These are phyloP conservation scores for Notodonta dromedarius DNA, from an alignment of 2,888 invertebrate species.

Conservation along the genomic window DNA sequence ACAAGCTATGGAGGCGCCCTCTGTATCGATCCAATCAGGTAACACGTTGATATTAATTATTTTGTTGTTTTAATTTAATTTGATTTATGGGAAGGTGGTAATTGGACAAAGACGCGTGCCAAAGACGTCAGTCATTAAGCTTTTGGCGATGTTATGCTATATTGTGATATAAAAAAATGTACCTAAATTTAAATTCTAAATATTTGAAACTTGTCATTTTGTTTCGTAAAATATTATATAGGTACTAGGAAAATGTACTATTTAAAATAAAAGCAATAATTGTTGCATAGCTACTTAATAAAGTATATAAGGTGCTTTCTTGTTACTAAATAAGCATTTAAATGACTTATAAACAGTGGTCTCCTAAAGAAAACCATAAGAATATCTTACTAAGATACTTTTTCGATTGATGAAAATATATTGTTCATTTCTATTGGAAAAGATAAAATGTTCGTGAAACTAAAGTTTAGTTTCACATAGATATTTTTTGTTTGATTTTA, in stretches of 20 bases:
- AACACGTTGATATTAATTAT: not conserved
- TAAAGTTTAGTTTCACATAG: too few species aligned
- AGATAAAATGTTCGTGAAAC: too few species aligned
- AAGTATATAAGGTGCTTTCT: too few species aligned
- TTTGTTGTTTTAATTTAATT: not conserved
- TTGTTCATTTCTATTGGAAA: too few species aligned
- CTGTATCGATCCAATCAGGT: not conserved
- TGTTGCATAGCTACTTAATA: conserved; percentile 2
- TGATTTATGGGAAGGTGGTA: conserved; percentile 1
- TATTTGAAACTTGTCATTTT: conserved; percentile 14
- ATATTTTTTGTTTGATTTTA: too few species aligned
- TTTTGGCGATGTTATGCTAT: conserved; percentile 41
- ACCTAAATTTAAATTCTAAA: conserved; percentile 41
- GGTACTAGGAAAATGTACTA: conserved; percentile 32
- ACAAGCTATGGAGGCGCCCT: conserved; percentile 1
- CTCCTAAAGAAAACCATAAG: too few species aligned
- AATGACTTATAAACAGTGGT: too few species aligned
- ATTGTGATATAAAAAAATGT: conserved; percentile 49
- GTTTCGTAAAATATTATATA: conserved; percentile 18
- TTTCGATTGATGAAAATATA: too few species aligned
- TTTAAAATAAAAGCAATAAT: conserved; percentile 16
- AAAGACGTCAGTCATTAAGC: conserved; percentile 34
- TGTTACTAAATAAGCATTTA: too few species aligned
- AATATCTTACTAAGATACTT: too few species aligned
- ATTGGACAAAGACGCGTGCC: conserved; percentile 38